phyloP scores from a whole-genome alignment of 2,113 vertebrate genomes.

The Megaceryle maxima region DNA sequence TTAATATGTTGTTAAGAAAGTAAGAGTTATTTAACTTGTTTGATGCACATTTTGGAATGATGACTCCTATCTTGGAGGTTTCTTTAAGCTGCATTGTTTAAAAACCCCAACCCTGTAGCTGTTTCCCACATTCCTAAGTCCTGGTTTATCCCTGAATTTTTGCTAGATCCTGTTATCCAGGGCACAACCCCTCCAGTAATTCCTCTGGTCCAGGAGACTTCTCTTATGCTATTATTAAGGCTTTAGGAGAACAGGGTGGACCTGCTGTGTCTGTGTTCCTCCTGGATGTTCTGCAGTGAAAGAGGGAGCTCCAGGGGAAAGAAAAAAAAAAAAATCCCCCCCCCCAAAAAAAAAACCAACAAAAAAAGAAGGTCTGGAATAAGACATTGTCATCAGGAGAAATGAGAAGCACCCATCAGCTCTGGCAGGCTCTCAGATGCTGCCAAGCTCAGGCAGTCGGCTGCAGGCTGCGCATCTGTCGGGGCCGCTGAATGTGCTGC shows the following conservation, averaged over 20 bases:
- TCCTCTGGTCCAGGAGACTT: not conserved
- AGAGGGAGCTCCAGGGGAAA: not conserved
- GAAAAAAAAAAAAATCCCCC: not conserved
- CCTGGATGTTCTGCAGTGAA: not conserved
- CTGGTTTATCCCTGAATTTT: not conserved
- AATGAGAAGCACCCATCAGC: not conserved
- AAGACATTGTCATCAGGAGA: not conserved
- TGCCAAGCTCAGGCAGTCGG: not conserved
- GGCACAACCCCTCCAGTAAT: not conserved
- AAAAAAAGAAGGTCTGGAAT: not conserved
- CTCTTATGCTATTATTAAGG: not conserved
- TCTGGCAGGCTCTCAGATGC: not conserved
- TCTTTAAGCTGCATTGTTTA: not conserved
- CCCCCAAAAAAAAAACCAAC: no score
- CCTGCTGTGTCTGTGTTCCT: not conserved
- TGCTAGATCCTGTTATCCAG: not conserved
- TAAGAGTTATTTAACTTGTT: constrained; percentile 70
- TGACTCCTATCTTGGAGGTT: constrained; percentile 42
- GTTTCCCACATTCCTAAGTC: not conserved
- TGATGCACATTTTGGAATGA: constrained; percentile 26
- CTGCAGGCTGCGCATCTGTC: not conserved
- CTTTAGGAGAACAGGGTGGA: not conserved
- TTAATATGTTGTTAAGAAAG: constrained; percentile 69
- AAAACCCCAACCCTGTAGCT: not conserved
- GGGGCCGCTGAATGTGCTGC: not conserved